These are phyloP conservation scores for Aphelinus certus DNA, from an alignment of 1,140 invertebrate species.

Conservation along the genomic window DNA sequence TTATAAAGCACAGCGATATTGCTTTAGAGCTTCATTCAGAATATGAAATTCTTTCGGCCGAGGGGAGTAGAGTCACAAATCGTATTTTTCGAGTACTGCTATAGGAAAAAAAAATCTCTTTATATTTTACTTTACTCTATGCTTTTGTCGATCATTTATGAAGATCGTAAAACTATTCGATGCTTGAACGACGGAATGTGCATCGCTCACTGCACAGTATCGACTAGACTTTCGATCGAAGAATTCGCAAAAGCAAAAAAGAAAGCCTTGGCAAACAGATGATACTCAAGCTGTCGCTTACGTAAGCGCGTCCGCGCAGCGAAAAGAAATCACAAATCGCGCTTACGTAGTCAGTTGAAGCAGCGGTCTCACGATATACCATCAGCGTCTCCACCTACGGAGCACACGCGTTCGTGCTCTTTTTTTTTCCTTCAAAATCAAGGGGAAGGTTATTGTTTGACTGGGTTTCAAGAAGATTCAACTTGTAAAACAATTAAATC, in stretches of 20 bases:
- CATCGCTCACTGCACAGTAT: neutral
- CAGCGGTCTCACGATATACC: neutral
- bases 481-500: too few relatives aligned
- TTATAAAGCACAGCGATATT: too few relatives aligned
- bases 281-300: constrained; percentile 48
- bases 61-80: too few relatives aligned
- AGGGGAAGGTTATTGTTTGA: constrained; percentile 55
- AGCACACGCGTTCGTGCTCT: neutral
- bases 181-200: neutral
- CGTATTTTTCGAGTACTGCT: too few relatives aligned
- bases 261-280: constrained; percentile 33
- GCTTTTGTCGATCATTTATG: too few relatives aligned
- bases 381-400: too few relatives aligned
- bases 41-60: too few relatives aligned
- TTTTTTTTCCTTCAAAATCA: constrained; percentile 57
- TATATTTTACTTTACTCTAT: too few relatives aligned
- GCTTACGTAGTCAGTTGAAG: constrained; percentile 47
- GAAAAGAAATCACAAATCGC: constrained; percentile 46
- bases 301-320: constrained; percentile 28
- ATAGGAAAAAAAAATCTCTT: too few relatives aligned
- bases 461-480: neutral
- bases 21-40: too few relatives aligned
- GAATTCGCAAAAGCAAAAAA: constrained; percentile 6
- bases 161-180: too few relatives aligned
- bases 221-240: neutral